Evolutionary conservation across 1,140 invertebrate genomes (phyloP).

Genomic region (Carcinoscorpius rotundicauda): DNA sequence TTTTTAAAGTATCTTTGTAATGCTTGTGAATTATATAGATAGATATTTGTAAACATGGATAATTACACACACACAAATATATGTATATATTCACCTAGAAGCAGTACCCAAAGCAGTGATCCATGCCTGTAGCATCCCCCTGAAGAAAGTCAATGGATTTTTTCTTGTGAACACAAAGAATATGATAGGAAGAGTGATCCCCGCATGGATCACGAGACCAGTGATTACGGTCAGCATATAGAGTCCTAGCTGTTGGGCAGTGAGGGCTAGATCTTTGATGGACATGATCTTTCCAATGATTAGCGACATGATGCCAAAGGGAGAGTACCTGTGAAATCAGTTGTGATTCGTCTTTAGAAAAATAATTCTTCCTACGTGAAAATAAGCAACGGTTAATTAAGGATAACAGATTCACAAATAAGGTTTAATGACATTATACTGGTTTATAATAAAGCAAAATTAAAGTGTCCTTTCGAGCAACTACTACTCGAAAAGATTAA

Average conservation of each 20-base stretch:
- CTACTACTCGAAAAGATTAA: too few relatives aligned
- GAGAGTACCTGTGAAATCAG: slow-evolving; percentile 41
- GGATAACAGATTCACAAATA: too few relatives aligned
- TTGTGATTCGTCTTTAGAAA: too few relatives aligned
- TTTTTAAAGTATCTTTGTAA: too few relatives aligned
- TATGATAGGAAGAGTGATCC: slow-evolving; percentile 39
- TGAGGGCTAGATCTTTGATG: slow-evolving; percentile 41
- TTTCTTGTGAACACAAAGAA: slow-evolving; percentile 42
- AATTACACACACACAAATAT: too few relatives aligned
- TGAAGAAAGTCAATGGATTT: slow-evolving; percentile 45
- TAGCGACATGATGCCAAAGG: slow-evolving; percentile 46
- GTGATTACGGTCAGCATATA: slow-evolving; percentile 41
- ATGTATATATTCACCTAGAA: slow-evolving; percentile 28
- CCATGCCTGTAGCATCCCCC: slow-evolving; percentile 46
- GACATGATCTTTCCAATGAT: slow-evolving; percentile 46
- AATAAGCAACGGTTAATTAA: too few relatives aligned
- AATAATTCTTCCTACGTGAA: too few relatives aligned
- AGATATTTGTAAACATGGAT: too few relatives aligned
- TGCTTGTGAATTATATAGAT: too few relatives aligned
- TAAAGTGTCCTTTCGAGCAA: too few relatives aligned
- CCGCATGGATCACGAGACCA: slow-evolving; percentile 44
- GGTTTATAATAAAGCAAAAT: too few relatives aligned
- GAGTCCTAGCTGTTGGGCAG: slow-evolving; percentile 42
- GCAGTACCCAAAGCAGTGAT: slow-evolving; percentile 45
- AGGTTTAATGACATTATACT: too few relatives aligned